Evolutionary conservation across 1,140 invertebrate species (phyloP), one percentile per base, ranked within the genome.

Genomic region (Drosophila chauvacae): DNA sequence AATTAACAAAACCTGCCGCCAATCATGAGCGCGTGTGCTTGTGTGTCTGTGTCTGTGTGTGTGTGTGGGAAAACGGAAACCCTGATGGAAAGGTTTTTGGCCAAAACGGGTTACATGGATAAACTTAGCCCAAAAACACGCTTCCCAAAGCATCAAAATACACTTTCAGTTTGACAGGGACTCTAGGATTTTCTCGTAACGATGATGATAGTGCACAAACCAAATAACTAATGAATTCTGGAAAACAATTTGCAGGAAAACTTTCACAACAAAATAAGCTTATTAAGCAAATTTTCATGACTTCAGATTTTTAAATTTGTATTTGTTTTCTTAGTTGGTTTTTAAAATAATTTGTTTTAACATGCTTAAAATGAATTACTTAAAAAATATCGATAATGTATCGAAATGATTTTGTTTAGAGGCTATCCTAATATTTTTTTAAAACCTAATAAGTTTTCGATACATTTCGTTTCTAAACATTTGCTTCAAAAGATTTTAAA

Each of bases 1-100:
- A 87, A 86, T 87, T 82, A 87, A 87, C 79, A 87, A 82, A 87
- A 87, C 78, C 82, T 86, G 82, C 79, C 79, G 75, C 82, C 82
- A 86, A 86, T 86, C 82, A 86, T 86, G 79, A 62, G 53, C 61
- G 63, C 61, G 42, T 62, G 41, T 60, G 44, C 30, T 13, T 42
- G 26, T 26, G 26, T 26, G 26, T 23, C 28, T 28, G 9, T 7
- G 16, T 20, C 20, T 20, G 20, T 20, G 20, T 20, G 20, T 20
- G 26, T 23, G 35, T 28, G 9, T 7, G 16, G 41, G 23, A 37
- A 66, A 68, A 37, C 53, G 33, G 39, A 68, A 68, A 45, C 23
- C 18, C 28, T 23, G 47, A 53, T 37, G 48, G 48, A 18, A 45
- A 37, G 45, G 61, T 33, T 39, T 37, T 30, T 30, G 16, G 42